Evolutionary conservation across 2,888 invertebrate species (phyloP).

Genomic region (Rambutsinella grinnellia): DNA sequence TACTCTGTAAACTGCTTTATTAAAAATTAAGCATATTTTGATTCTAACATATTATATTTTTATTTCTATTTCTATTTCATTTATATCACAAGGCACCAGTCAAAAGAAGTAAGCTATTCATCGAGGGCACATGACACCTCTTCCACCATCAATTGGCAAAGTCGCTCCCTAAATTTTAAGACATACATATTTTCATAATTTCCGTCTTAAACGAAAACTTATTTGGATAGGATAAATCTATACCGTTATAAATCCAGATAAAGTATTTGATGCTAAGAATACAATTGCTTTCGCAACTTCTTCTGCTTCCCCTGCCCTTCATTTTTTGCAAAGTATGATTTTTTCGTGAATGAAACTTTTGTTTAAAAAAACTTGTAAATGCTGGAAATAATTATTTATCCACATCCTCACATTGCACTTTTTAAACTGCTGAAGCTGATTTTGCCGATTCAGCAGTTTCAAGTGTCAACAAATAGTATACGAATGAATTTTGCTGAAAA

Average conservation of each 20-base stretch:
- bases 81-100: background rate
- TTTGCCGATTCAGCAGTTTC: too few relatives aligned
- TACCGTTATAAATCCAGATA: conserved; percentile 69
- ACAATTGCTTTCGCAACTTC: conserved; percentile 93
- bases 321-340: too few relatives aligned
- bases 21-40: conserved; percentile 73
- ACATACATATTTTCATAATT: background rate
- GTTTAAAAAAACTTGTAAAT: too few relatives aligned
- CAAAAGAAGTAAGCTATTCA: background rate
- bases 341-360: too few relatives aligned
- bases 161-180: conserved; percentile 69
- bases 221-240: conserved; percentile 67
- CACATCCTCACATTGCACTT: too few relatives aligned
- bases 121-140: conserved; percentile 74
- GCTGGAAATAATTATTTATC: too few relatives aligned
- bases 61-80: background rate
- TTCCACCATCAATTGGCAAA: conserved; percentile 93
- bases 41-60: background rate
- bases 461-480: too few relatives aligned
- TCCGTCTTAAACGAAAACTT: too few relatives aligned
- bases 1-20: conserved; percentile 73
- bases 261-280: conserved; percentile 89
- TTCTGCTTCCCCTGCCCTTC: conserved; percentile 84
- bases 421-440: too few relatives aligned
- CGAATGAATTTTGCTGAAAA: too few relatives aligned